These are phyloP conservation scores for Heliconius aoede DNA, from an alignment of 2,888 invertebrate species.

Conservation along the genomic window DNA sequence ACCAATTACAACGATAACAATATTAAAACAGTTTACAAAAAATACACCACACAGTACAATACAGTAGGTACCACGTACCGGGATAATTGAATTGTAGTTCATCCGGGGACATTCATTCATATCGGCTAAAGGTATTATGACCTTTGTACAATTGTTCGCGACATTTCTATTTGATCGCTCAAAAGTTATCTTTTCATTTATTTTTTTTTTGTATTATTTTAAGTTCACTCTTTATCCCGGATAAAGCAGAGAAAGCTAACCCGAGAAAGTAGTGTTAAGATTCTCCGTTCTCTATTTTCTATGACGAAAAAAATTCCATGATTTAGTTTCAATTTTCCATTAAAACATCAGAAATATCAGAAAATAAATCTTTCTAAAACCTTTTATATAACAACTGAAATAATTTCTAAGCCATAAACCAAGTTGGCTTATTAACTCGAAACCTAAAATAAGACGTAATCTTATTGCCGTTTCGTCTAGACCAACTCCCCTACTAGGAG, in stretches of 20 bases:
- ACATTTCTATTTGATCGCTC: slow-evolving; percentile 18
- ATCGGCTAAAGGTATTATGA: slow-evolving; percentile 15
- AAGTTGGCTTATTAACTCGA: slow-evolving; percentile 5
- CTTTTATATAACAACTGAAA: slow-evolving; percentile 11
- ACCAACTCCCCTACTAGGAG: slow-evolving; percentile 12
- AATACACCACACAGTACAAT: slow-evolving; percentile 22
- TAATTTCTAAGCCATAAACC: slow-evolving; percentile 21
- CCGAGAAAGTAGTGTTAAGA: background rate
- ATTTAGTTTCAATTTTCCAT: background rate
- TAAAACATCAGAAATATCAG: background rate
- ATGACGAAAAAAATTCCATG: no score
- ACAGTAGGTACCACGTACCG: slow-evolving; percentile 7
- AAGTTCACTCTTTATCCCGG: background rate
- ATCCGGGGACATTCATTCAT: slow-evolving; percentile 11
- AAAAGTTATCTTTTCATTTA: background rate
- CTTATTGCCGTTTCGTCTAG: slow-evolving; percentile 17
- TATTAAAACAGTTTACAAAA: background rate
- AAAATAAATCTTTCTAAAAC: background rate
- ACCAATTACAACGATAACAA: background rate
- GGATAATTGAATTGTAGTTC: slow-evolving; percentile 31
- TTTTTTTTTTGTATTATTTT: background rate
- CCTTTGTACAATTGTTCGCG: slow-evolving; percentile 6
- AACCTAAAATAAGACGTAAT: slow-evolving; percentile 17
- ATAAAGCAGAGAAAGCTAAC: background rate
- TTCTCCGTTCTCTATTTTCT: no score